Base-by-base conservation (phyloP, 53 echinoderm and acorn worm species). In the Arbacia lixula region DNA sequence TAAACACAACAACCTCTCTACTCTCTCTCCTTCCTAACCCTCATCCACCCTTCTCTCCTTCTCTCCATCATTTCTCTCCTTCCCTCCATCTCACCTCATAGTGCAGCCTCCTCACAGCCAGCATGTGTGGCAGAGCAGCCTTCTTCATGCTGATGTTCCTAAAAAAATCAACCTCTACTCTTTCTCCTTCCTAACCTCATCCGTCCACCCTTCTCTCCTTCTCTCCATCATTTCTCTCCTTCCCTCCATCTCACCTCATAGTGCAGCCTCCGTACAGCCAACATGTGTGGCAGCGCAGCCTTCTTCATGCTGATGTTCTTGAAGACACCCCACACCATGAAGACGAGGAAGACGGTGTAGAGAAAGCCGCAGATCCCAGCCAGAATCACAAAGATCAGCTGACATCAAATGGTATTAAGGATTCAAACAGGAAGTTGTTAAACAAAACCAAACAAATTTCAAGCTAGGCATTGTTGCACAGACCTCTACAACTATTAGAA, bases 261-360 rank as follows among this genome's bases (percentile, higher is more conserved):
- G 24, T 91, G 88, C 16, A 83, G 84, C 56, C 84, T 66, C 55
- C 91, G 84, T 16, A 76, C 64, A 21, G 87, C 88, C 5, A 83
- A 57, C 91, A 91, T 91, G 84, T 71, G 69, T 56, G 85, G 88
- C 2, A 91, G 88, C 19, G 91, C 91, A 33, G 84, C 61, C 32
- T 76, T 50, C 19, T 88, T 91, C 39, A 88, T 68, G 56, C 88
- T 73, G 79, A 91, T 88, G 65, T 91, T 91, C 39, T 87, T 72
- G 91, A 91, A 88, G 5, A 91, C 82, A 28, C 87, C 76, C 58
- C 63, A 88, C 36, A 91, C 91, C 91, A 91, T 91, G 91, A 87
- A 91, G 31, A 83, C 62, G 25, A 97, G 90, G 86, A 94, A 97
- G 86, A 91, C 72, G 54, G 90, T 92, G 88, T 97, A 97, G 37